Evolutionary conservation across 2,113 vertebrate genomes (phyloP).

Genomic region (Crotalus helleri): DNA sequence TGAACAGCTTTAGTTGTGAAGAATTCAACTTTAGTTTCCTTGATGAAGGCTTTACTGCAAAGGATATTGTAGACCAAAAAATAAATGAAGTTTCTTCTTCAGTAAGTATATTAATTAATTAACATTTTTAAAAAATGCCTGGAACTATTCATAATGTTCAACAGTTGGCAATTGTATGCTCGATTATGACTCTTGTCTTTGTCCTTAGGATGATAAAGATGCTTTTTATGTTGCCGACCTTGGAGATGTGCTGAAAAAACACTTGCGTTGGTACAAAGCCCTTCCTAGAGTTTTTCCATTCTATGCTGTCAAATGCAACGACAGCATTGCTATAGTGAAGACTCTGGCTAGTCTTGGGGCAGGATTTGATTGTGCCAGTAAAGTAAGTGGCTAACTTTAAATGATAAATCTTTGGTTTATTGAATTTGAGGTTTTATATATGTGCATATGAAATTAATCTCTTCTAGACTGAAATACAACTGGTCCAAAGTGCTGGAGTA

Average conservation of each 20-base stretch:
- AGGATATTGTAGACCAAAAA: slow-evolving; percentile 92
- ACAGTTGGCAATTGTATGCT: neutral
- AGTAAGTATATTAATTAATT: slow-evolving; percentile 68
- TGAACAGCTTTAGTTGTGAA: slow-evolving; percentile 73
- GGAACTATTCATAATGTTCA: neutral
- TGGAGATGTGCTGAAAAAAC: slow-evolving; percentile 92
- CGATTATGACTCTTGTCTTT: slow-evolving; percentile 19
- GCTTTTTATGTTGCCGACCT: slow-evolving; percentile 96
- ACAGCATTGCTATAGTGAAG: slow-evolving; percentile 83
- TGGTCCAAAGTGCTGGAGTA: slow-evolving; percentile 90
- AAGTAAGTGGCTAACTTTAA: slow-evolving; percentile 71
- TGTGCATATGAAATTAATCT: neutral
- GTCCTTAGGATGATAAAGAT: slow-evolving; percentile 89
- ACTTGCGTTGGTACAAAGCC: slow-evolving; percentile 84
- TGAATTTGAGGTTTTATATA: neutral
- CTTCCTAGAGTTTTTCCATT: slow-evolving; percentile 90
- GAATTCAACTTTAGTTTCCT: slow-evolving; percentile 87
- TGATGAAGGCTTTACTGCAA: slow-evolving; percentile 93
- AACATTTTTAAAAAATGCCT: neutral
- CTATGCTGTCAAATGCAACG: slow-evolving; percentile 95
- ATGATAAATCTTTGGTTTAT: accelerated
- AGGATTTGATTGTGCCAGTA: slow-evolving; percentile 98
- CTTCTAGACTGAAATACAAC: slow-evolving; percentile 87
- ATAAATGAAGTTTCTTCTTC: slow-evolving; percentile 92
- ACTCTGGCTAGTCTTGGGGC: slow-evolving; percentile 86